Percentiles rank a stretch among this genome's conserved stretches.
phyloP scores from a whole-genome alignment of 2,113 vertebrate genomes.

The Antechinus flavipes region DNA sequence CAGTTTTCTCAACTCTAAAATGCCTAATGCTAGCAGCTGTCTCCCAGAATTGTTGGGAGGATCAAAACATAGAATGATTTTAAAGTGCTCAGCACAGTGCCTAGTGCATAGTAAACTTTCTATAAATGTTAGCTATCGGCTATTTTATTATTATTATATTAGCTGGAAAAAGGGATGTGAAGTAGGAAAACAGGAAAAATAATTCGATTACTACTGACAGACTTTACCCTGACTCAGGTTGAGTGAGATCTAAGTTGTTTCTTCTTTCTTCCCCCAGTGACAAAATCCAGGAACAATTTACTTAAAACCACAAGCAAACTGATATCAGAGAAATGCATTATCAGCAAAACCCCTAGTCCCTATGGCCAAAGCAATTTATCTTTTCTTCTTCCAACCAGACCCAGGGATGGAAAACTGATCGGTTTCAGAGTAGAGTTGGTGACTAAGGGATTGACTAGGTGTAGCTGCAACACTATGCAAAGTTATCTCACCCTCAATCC shows the following conservation, averaged over 20 bases:
- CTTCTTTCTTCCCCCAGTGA: background rate
- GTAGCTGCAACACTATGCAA: background rate
- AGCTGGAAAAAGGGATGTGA: background rate
- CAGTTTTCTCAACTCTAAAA: background rate
- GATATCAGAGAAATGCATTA: background rate
- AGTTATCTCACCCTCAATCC: background rate
- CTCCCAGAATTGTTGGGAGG: background rate
- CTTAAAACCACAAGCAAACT: background rate
- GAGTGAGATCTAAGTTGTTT: background rate
- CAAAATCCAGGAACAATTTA: background rate
- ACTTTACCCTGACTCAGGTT: background rate
- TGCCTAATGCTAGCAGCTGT: background rate
- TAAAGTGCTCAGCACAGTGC: background rate
- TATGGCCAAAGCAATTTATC: background rate
- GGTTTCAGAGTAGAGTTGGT: background rate
- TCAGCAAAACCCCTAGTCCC: background rate
- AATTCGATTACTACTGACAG: background rate
- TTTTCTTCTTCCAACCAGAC: background rate
- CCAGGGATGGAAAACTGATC: background rate
- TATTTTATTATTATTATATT: background rate
- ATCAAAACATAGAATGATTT: background rate
- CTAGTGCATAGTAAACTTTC: background rate
- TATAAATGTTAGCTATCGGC: background rate
- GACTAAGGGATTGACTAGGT: background rate
- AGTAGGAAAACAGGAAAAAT: background rate